These are phyloP conservation scores for Argyra leucocephala DNA, from an alignment of 2,888 invertebrate genomes.

Conservation along the genomic window DNA sequence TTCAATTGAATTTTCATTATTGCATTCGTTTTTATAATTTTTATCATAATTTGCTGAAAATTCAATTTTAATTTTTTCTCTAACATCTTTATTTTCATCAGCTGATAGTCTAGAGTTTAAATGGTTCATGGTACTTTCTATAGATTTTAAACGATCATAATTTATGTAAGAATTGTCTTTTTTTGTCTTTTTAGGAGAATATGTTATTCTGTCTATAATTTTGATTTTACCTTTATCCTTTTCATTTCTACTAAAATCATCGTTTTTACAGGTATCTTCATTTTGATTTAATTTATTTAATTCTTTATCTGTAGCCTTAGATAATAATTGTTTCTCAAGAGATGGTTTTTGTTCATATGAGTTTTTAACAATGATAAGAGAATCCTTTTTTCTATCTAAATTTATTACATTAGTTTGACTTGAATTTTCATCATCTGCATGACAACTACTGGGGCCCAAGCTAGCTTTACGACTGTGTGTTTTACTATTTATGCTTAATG, in stretches of 20 bases:
- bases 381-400: background rate
- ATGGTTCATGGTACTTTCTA: background rate
- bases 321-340: background rate
- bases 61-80: slow-evolving; percentile 10
- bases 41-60: slow-evolving; percentile 5
- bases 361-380: slow-evolving; percentile 1
- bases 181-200: background rate
- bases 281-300: background rate
- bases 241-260: background rate
- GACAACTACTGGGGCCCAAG: background rate
- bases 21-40: background rate
- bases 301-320: background rate
- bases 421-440: slow-evolving; percentile 9
- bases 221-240: background rate
- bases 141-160: background rate
- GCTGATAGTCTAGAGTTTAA: background rate
- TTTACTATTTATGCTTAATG: background rate
- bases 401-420: background rate
- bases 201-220: background rate
- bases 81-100: background rate
- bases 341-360: background rate
- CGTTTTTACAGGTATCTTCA: background rate
- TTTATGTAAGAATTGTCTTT: background rate
- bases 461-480: background rate
- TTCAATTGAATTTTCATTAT: background rate